These are phyloP conservation scores for Cossypha heuglini DNA, from an alignment of 2,797 vertebrate genomes.

Conservation along the genomic window DNA sequence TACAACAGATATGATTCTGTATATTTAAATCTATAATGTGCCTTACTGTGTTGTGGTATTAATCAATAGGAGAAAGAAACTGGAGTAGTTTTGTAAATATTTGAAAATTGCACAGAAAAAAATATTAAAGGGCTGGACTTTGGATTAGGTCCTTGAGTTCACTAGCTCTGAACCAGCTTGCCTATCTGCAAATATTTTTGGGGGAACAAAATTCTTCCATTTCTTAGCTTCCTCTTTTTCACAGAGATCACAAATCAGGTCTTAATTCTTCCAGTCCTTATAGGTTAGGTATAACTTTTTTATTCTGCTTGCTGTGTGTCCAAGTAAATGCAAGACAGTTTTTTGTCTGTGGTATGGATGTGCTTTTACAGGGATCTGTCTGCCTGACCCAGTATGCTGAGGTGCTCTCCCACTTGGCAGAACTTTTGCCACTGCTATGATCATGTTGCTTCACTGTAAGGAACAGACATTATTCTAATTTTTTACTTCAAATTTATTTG, in stretches of 20 bases:
- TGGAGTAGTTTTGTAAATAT: not conserved
- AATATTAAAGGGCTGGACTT: not conserved
- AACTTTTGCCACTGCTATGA: not conserved
- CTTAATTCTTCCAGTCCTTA: not conserved
- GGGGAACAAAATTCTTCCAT: not conserved
- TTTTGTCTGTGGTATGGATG: rapidly evolving
- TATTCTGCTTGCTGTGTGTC: not conserved
- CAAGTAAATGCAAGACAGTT: not conserved
- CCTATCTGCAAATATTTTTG: not conserved
- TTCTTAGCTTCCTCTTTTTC: not conserved
- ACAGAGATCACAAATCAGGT: not conserved
- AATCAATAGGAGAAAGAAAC: not conserved
- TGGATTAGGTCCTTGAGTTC: not conserved
- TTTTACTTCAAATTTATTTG: not conserved
- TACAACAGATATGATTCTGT: not conserved
- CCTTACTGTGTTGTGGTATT: not conserved
- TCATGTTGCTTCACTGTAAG: not conserved
- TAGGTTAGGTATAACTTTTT: not conserved
- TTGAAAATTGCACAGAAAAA: not conserved
- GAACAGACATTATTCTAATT: not conserved
- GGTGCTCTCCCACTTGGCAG: not conserved
- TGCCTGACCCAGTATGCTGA: not conserved
- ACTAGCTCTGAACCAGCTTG: not conserved
- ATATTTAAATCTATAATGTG: not conserved
- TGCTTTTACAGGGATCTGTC: not conserved